Conservation (phyloP, 64 coral and sea anemone species). For the Stichodactyla helianthus region DNA sequence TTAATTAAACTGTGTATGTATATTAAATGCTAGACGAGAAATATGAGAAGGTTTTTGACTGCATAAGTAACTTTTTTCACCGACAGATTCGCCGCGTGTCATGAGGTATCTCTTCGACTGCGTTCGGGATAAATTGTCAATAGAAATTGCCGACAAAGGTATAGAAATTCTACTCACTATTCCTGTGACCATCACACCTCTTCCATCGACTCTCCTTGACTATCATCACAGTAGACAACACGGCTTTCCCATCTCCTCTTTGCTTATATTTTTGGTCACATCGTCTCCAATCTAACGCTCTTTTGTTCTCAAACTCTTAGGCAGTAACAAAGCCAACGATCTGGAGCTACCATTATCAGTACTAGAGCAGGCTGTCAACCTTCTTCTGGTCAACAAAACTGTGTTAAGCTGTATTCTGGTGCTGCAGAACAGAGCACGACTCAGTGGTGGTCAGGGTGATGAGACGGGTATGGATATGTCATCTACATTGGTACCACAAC, state of each 20-base stretch:
- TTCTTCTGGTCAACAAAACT: constrained; percentile 82
- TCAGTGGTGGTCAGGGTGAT: constrained; percentile 15
- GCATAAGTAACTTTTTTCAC: background rate
- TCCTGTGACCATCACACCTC: no score
- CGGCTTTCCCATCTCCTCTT: no score
- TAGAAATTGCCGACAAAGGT: constrained; percentile 12
- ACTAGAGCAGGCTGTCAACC: constrained; percentile 81
- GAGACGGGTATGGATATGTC: constrained; percentile 20
- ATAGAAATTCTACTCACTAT: no score
- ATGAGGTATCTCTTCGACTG: constrained; percentile 57
- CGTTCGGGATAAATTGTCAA: constrained; percentile 44
- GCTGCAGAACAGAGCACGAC: constrained; percentile 56
- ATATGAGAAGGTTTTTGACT: no score
- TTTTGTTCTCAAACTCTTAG: background rate
- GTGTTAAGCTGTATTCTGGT: constrained; percentile 89
- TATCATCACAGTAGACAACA: background rate
- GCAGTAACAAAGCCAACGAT: background rate
- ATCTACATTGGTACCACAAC: background rate
- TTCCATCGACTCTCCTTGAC: background rate
- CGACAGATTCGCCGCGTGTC: constrained; percentile 30
- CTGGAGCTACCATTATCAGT: constrained; percentile 44
- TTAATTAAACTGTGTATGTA: no score
- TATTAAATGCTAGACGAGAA: background rate
- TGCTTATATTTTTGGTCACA: no score
- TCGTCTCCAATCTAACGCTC: no score